Conservation (phyloP, 2,888 invertebrate species). For the Apotomis betuletana region DNA sequence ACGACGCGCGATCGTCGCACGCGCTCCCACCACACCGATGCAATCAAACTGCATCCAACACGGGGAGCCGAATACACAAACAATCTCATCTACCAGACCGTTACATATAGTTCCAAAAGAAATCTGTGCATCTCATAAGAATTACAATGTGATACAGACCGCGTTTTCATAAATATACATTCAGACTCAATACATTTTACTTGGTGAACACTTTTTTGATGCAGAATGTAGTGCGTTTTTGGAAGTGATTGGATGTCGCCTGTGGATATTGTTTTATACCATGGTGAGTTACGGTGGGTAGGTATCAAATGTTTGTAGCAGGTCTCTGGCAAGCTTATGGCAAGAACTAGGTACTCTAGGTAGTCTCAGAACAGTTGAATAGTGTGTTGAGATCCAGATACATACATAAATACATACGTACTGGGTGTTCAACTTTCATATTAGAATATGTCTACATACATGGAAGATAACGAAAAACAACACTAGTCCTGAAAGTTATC, state of each 20-base stretch:
- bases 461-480: background rate
- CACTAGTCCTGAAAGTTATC: slow-evolving; percentile 10
- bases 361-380: background rate
- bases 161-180: slow-evolving; percentile 40
- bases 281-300: slow-evolving; percentile 25
- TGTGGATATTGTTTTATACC: slow-evolving; percentile 21
- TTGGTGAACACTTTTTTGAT: slow-evolving; percentile 30
- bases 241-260: slow-evolving; percentile 31
- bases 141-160: slow-evolving; percentile 35
- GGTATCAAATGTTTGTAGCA: background rate
- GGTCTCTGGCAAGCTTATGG: background rate
- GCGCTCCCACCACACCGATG: slow-evolving; percentile 52
- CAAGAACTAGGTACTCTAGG: background rate
- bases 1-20: slow-evolving; percentile 48
- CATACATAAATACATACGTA: background rate
- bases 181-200: slow-evolving; percentile 27
- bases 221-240: slow-evolving; percentile 27
- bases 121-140: slow-evolving; percentile 30
- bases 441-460: background rate
- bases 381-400: slow-evolving; percentile 4
- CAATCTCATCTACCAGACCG: slow-evolving; percentile 20
- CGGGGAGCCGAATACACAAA: slow-evolving; percentile 41
- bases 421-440: background rate
- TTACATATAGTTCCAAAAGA: slow-evolving; percentile 28
- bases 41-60: slow-evolving; percentile 35